Conservation (phyloP, 2,797 vertebrate species). For the Cyprinodon diabolis region DNA sequence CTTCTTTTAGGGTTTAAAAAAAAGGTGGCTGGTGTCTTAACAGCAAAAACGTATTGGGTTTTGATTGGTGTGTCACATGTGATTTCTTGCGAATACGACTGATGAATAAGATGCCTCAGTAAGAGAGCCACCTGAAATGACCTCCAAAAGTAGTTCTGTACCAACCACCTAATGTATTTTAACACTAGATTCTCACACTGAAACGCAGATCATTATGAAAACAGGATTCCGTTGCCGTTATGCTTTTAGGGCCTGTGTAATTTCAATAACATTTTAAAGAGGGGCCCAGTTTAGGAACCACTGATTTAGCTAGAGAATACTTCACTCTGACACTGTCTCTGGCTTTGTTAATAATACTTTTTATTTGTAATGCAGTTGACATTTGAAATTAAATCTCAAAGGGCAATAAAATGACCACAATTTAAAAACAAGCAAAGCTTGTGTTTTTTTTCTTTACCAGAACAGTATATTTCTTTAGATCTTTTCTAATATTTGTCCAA, state of each 20-base stretch:
- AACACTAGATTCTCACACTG: not conserved
- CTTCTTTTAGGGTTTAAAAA: not conserved
- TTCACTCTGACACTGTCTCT: too few relatives aligned
- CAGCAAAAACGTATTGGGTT: not conserved
- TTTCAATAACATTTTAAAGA: too few relatives aligned
- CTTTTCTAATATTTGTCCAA: not conserved
- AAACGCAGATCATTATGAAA: not conserved
- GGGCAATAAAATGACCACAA: too few relatives aligned
- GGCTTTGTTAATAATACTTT: too few relatives aligned
- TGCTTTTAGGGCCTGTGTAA: too few relatives aligned
- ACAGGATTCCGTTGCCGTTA: not conserved
- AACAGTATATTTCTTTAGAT: not conserved
- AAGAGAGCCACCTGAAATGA: not conserved
- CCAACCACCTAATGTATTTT: not conserved
- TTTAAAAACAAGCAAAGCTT: too few relatives aligned
- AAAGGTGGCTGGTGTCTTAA: not conserved
- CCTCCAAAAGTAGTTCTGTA: not conserved
- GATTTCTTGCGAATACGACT: not conserved
- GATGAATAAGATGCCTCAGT: not conserved
- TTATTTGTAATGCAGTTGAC: not conserved
- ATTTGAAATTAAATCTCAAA: not conserved
- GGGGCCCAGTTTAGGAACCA: too few relatives aligned
- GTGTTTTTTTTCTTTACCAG: not conserved
- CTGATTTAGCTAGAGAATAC: too few relatives aligned
- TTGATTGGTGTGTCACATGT: not conserved